These are phyloP conservation scores for Siderastrea siderea DNA, from an alignment of 92 coral and sea anemone species.

Conservation along the genomic window DNA sequence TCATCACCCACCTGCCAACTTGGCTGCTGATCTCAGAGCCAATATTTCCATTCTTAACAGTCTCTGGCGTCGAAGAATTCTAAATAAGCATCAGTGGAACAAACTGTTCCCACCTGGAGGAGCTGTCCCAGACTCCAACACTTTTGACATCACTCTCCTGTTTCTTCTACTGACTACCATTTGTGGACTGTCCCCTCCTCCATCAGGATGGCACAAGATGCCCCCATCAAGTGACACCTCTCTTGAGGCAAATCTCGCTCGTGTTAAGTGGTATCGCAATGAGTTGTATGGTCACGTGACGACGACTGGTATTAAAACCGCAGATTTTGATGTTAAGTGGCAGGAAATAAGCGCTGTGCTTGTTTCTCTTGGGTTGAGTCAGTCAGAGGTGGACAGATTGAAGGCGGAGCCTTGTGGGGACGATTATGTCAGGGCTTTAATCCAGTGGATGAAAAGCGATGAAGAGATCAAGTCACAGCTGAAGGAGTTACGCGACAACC, in stretches of 20 bases:
- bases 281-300: constrained; percentile 46
- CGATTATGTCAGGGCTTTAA: neutral
- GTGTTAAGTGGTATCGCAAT: constrained; percentile 66
- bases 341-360: constrained; percentile 57
- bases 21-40: neutral
- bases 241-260: constrained; percentile 61
- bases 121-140: constrained; percentile 52
- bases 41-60: neutral
- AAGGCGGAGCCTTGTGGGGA: constrained; percentile 17
- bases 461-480: constrained; percentile 21
- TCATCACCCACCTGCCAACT: neutral
- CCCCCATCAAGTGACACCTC: constrained; percentile 56
- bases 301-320: constrained; percentile 21
- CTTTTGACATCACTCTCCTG: constrained; percentile 66
- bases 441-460: constrained; percentile 29
- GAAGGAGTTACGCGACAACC: neutral
- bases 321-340: constrained; percentile 54
- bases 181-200: constrained; percentile 58
- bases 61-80: constrained; percentile 28
- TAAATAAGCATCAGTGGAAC: constrained; percentile 62
- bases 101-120: constrained; percentile 61
- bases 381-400: constrained; percentile 44
- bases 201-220: constrained; percentile 22
- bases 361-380: constrained; percentile 62
- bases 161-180: constrained; percentile 61